Percentiles rank a stretch among this genome's conserved stretches.
Evolutionary conservation across 2,113 vertebrate genomes (phyloP).

Genomic region (Gasterosteus nipponicus): DNA sequence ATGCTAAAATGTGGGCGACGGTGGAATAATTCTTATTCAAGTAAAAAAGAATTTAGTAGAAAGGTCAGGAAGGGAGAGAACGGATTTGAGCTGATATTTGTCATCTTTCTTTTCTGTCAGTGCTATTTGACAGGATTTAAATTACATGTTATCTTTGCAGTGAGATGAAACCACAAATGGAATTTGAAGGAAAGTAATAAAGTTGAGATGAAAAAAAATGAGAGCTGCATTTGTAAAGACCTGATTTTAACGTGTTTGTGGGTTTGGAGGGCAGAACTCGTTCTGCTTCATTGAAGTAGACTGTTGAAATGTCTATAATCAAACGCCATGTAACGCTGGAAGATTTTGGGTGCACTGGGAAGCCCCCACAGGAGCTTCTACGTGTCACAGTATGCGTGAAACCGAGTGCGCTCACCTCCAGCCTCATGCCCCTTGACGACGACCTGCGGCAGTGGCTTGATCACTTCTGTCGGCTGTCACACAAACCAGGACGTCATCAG

Average conservation of each 20-base stretch:
- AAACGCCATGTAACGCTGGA: background rate
- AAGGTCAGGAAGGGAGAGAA: background rate
- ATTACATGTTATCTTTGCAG: background rate
- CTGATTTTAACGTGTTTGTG: background rate
- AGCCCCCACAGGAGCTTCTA: constrained; percentile 2
- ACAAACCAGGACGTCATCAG: constrained; percentile 41
- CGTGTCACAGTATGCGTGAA: background rate
- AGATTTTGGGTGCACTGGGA: background rate
- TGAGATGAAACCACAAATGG: background rate
- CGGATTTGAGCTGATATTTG: background rate
- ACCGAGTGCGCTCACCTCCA: constrained; percentile 27
- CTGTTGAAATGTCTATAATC: background rate
- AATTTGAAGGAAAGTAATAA: background rate
- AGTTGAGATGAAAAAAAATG: background rate
- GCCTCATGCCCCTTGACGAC: constrained; percentile 52
- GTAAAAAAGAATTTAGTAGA: background rate
- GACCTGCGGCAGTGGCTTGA: constrained; percentile 27
- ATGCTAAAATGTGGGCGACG: background rate
- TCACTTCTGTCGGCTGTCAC: constrained; percentile 54
- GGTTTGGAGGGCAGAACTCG: background rate
- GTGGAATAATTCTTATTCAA: background rate
- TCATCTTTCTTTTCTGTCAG: background rate
- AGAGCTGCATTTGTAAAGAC: background rate
- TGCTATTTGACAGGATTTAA: background rate
- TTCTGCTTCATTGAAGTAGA: background rate